Conservation (phyloP, 2,888 invertebrate species). For the Agrotis ipsilon region DNA sequence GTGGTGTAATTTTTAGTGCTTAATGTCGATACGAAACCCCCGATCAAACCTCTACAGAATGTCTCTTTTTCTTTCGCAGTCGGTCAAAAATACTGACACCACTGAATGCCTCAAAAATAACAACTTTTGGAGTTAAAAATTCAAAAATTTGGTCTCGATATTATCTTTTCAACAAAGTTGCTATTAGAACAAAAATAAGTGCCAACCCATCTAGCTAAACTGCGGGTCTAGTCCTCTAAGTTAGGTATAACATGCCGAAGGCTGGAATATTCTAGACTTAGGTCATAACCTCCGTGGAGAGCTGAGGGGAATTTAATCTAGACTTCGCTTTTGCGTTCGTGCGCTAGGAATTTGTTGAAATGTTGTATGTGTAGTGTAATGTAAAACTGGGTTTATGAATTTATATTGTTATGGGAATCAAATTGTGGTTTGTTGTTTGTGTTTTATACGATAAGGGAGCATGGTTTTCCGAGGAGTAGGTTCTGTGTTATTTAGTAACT, state of each 20-base stretch:
- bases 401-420: neutral
- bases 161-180: neutral
- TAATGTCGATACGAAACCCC: too few relatives aligned
- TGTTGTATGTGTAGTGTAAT: neutral
- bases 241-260: slow-evolving; percentile 24
- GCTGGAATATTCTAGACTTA: slow-evolving; percentile 38
- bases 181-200: neutral
- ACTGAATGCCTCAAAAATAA: too few relatives aligned
- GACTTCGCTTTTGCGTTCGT: slow-evolving; percentile 36
- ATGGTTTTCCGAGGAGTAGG: too few relatives aligned
- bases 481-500: too few relatives aligned
- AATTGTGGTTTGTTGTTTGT: neutral
- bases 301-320: slow-evolving; percentile 54
- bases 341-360: slow-evolving; percentile 38
- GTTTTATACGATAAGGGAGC: neutral
- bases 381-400: slow-evolving; percentile 2
- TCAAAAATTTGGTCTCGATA: neutral
- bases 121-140: neutral
- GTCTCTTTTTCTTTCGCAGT: neutral
- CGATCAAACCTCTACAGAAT: too few relatives aligned
- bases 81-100: neutral
- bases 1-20: too few relatives aligned
- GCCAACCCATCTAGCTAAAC: neutral
- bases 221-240: neutral
- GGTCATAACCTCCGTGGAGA: slow-evolving; percentile 34